These are phyloP conservation scores for Schlechtendalia chinensis DNA, from an alignment of 1,140 invertebrate genomes.

Conservation along the genomic window DNA sequence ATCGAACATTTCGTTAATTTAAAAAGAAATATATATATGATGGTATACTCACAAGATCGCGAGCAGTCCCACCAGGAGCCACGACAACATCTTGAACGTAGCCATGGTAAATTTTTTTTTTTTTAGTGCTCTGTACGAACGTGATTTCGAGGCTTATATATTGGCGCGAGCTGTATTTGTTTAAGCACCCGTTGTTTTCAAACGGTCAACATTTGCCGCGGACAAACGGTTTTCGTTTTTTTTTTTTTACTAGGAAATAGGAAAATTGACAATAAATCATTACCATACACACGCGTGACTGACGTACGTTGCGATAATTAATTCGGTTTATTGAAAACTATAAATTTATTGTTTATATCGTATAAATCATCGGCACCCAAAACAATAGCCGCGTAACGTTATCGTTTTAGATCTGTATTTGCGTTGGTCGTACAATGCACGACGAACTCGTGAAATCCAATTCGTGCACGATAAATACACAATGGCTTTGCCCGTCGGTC, in stretches of 20 bases:
- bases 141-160: constrained; percentile 17
- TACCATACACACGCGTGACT: neutral
- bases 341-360: constrained; percentile 11
- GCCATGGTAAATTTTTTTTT: constrained; percentile 11
- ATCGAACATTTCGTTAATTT: too few species aligned
- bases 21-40: too few species aligned
- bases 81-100: constrained; percentile 18
- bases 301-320: neutral
- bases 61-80: constrained; percentile 37
- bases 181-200: constrained; percentile 5
- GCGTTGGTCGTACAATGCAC: too few species aligned
- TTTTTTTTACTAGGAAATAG: neutral
- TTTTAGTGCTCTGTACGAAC: neutral
- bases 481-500: too few species aligned
- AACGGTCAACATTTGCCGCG: constrained; percentile 27
- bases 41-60: constrained; percentile 25
- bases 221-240: neutral
- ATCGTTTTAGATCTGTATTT: too few species aligned
- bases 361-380: constrained; percentile 10
- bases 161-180: neutral
- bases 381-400: too few species aligned
- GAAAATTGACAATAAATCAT: constrained; percentile 31
- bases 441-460: too few species aligned
- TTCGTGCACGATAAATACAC: too few species aligned
- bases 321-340: neutral